Evolutionary conservation across 2,797 vertebrate genomes (phyloP).

Genomic region (Gadopsis marmoratus): DNA sequence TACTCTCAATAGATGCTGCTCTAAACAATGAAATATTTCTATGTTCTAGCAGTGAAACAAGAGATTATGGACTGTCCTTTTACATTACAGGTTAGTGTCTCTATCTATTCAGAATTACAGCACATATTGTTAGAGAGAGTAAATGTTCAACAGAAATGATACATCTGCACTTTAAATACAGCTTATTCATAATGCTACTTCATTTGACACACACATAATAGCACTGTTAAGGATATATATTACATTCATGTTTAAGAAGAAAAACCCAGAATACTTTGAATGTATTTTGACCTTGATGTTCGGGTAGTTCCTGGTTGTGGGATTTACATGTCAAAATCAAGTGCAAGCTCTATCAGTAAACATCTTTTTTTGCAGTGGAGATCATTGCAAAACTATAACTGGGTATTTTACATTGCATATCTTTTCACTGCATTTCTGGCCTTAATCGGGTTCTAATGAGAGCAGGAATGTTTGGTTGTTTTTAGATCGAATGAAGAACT

Average conservation of each 20-base stretch:
- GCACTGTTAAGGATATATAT: conserved; percentile 57
- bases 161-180: conserved; percentile 82
- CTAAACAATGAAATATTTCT: conserved; percentile 48
- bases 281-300: conserved; percentile 26
- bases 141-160: conserved; percentile 38
- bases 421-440: neutral
- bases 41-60: conserved; percentile 53
- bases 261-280: conserved; percentile 26
- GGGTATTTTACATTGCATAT: neutral
- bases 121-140: conserved; percentile 43
- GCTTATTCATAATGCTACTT: conserved; percentile 86
- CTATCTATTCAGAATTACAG: conserved; percentile 57
- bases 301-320: conserved; percentile 17
- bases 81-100: conserved; percentile 64
- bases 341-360: conserved; percentile 50
- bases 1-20: conserved; percentile 42
- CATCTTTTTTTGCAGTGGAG: conserved; percentile 10
- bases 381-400: neutral
- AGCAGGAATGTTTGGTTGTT: conserved; percentile 18
- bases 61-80: conserved; percentile 42
- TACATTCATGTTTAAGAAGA: conserved; percentile 61
- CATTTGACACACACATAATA: conserved; percentile 80
- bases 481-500: neutral
- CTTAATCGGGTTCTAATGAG: neutral
- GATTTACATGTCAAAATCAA: conserved; percentile 40